Percentiles rank a stretch among this genome's conserved stretches.
phyloP scores from a whole-genome alignment of 2,888 invertebrate genomes.

The Gymnosoma rotundatum region DNA sequence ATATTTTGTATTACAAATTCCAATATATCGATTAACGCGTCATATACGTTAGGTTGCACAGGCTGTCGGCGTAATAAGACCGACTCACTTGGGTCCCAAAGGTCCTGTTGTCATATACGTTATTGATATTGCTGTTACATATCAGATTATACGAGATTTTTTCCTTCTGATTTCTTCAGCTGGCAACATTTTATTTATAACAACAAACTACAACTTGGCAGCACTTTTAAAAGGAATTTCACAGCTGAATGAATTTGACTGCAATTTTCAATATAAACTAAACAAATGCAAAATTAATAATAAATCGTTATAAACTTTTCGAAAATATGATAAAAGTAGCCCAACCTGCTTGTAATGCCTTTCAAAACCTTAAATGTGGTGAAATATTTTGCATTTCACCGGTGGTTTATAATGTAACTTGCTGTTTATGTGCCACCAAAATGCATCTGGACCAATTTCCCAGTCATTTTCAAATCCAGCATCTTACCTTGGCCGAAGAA shows the following conservation, averaged over 20 bases:
- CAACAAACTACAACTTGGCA: conserved; percentile 20
- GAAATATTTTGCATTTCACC: conserved; percentile 76
- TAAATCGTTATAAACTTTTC: background rate
- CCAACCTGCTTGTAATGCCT: conserved; percentile 59
- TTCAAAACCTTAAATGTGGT: conserved; percentile 77
- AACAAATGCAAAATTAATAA: conserved; percentile 43
- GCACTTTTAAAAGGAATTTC: conserved; percentile 16
- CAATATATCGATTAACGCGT: too few species aligned
- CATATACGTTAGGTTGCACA: too few species aligned
- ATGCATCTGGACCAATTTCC: conserved; percentile 74
- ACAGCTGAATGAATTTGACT: conserved; percentile 8
- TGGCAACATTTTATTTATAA: background rate
- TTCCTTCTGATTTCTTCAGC: too few species aligned
- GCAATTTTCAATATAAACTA: conserved; percentile 38
- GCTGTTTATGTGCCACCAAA: conserved; percentile 75
- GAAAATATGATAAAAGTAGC: conserved; percentile 75
- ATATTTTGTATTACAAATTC: too few species aligned
- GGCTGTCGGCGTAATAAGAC: too few species aligned
- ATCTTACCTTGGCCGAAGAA: conserved; percentile 57
- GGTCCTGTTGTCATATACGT: too few species aligned
- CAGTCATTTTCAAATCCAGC: conserved; percentile 74
- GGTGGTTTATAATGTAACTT: conserved; percentile 74
- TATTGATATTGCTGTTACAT: too few species aligned
- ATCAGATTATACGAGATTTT: too few species aligned
- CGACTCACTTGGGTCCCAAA: too few species aligned